Evolutionary conservation across 2,113 vertebrate genomes (phyloP).

Genomic region (Eulemur macaco): DNA sequence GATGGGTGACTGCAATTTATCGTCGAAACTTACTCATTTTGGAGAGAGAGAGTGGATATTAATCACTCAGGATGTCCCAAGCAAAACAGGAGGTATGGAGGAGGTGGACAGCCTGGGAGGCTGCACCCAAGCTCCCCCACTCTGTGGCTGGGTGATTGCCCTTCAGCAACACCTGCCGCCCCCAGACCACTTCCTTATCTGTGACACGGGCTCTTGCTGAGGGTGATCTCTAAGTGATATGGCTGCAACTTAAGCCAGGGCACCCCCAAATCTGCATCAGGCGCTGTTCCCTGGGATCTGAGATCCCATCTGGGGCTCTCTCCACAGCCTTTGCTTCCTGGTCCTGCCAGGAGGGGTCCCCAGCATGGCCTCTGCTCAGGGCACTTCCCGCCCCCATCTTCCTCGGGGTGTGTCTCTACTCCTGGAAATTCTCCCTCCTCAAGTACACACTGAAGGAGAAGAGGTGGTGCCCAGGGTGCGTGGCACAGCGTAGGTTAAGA

Average conservation of each 20-base stretch:
- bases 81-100: background rate
- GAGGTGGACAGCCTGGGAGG: rapidly evolving
- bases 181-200: background rate
- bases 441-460: background rate
- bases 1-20: background rate
- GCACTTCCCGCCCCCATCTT: background rate
- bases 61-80: background rate
- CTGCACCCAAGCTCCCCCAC: background rate
- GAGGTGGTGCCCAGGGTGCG: background rate
- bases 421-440: background rate
- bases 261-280: background rate
- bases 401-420: background rate
- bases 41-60: background rate
- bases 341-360: too few relatives aligned
- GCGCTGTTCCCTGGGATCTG: background rate
- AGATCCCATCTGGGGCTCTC: background rate
- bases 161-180: background rate
- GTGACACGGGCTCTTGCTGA: background rate
- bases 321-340: background rate
- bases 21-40: background rate
- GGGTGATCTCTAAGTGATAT: background rate
- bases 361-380: background rate
- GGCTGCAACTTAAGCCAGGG: background rate
- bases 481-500: background rate
- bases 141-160: background rate